These are phyloP conservation scores for Micromys minutus DNA, from an alignment of 2,113 vertebrate genomes.

Conservation along the genomic window DNA sequence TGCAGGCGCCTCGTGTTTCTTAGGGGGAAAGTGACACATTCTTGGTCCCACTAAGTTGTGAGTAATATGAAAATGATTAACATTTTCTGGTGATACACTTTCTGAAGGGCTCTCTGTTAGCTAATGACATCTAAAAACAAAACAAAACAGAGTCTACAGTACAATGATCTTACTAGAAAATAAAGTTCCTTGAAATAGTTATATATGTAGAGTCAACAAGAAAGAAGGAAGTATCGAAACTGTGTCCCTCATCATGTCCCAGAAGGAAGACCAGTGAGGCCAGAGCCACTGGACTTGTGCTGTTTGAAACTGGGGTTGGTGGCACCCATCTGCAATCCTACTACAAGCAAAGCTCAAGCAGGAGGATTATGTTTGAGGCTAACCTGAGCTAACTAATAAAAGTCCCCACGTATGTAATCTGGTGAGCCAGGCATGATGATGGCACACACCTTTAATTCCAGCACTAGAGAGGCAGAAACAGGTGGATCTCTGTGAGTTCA, in stretches of 20 bases:
- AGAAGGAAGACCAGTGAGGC: background rate
- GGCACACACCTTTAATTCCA: background rate
- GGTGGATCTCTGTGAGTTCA: background rate
- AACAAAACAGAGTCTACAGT: background rate
- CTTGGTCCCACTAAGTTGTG: background rate
- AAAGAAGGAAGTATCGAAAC: background rate
- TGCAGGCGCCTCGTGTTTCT: background rate
- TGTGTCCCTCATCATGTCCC: background rate
- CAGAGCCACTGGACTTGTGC: background rate
- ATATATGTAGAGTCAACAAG: background rate
- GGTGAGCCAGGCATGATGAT: background rate
- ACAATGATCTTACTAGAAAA: background rate
- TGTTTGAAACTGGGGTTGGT: background rate
- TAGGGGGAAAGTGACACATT: background rate
- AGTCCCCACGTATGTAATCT: background rate
- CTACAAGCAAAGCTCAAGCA: background rate
- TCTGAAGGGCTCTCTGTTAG: constrained; percentile 1
- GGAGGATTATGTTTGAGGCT: background rate
- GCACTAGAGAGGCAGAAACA: background rate
- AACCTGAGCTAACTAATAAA: background rate
- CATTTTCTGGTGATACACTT: constrained; percentile 43
- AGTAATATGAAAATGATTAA: constrained; percentile 35
- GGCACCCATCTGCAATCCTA: background rate
- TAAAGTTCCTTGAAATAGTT: background rate
- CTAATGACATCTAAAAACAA: constrained; percentile 26